These are phyloP conservation scores for Neria commutata DNA, from an alignment of 2,888 invertebrate genomes.

Conservation along the genomic window DNA sequence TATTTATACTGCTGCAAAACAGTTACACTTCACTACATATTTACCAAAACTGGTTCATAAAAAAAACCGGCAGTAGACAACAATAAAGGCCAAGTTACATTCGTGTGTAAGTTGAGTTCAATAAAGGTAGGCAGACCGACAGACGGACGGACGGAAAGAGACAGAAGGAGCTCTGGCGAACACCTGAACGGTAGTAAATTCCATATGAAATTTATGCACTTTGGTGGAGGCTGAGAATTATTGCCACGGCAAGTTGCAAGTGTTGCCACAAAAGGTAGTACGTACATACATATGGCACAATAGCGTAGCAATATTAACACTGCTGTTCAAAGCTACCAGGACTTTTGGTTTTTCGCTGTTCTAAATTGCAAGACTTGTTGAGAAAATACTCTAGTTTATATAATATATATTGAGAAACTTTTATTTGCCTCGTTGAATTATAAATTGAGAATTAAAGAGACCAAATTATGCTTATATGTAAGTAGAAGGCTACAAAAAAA, in stretches of 20 bases:
- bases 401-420: too few relatives aligned
- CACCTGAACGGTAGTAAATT: conserved; percentile 1
- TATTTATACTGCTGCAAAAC: too few relatives aligned
- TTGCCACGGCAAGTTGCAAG: conserved; percentile 2
- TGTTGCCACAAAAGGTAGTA: conserved; percentile 2
- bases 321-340: too few relatives aligned
- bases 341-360: too few relatives aligned
- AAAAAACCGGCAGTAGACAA: neutral
- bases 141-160: neutral
- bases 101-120: neutral
- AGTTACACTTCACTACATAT: too few relatives aligned
- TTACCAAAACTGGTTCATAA: too few relatives aligned
- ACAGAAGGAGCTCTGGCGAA: neutral
- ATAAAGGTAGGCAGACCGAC: neutral
- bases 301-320: neutral
- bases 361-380: too few relatives aligned
- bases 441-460: too few relatives aligned
- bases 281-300: neutral
- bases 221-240: neutral
- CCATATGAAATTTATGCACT: conserved; percentile 7
- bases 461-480: too few relatives aligned
- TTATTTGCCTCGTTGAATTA: too few relatives aligned
- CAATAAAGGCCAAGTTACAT: conserved; percentile 7
- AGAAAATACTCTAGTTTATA: too few relatives aligned
- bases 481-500: too few relatives aligned